Conservation (phyloP, 2,113 vertebrate species). For the Poecilia latipinna region DNA sequence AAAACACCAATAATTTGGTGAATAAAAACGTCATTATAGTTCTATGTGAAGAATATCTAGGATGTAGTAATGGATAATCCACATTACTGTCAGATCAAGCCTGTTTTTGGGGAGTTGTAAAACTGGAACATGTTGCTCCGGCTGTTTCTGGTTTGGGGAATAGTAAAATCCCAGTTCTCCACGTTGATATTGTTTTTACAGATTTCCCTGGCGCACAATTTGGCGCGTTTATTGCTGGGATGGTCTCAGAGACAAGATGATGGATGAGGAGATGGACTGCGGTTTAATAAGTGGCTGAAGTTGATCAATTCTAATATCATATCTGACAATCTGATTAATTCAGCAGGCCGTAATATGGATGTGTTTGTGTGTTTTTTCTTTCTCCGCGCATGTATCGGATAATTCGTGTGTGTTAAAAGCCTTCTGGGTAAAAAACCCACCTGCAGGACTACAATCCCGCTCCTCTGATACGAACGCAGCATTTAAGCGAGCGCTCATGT, state of each 20-base stretch:
- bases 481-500: background rate
- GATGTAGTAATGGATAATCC: too few species aligned
- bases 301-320: slow-evolving; percentile 27
- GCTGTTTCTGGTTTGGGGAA: background rate
- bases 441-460: slow-evolving; percentile 76
- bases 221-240: slow-evolving; percentile 64
- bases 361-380: background rate
- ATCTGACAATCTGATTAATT: slow-evolving; percentile 35
- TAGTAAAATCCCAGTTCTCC: background rate
- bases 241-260: slow-evolving; percentile 27
- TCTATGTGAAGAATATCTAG: too few species aligned
- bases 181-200: background rate
- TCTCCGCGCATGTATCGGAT: slow-evolving; percentile 49
- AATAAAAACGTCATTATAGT: too few species aligned
- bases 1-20: too few species aligned
- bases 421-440: slow-evolving; percentile 39
- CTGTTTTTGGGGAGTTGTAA: too few species aligned
- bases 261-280: slow-evolving; percentile 29
- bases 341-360: slow-evolving; percentile 12
- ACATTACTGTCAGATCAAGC: too few species aligned
- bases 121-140: too few species aligned
- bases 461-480: slow-evolving; percentile 47
- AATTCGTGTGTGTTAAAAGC: slow-evolving; percentile 81
- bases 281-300: slow-evolving; percentile 27
- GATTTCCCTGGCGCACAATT: slow-evolving; percentile 68